Evolutionary conservation across 1,140 invertebrate species (phyloP).

Genomic region (Drosophila ogumai): DNA sequence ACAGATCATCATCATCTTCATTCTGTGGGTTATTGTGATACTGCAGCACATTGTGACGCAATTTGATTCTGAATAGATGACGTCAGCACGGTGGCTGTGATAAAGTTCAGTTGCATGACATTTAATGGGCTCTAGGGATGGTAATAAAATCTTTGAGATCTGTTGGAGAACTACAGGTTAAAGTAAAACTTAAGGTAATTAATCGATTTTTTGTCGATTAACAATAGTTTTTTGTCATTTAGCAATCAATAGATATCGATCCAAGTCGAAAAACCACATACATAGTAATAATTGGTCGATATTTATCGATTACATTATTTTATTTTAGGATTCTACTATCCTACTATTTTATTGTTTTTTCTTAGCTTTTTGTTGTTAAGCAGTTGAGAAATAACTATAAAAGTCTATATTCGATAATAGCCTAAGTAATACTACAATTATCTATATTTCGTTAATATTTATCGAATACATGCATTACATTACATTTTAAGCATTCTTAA

Average conservation of each 20-base stretch:
- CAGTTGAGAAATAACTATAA: no score
- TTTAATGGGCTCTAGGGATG: slow-evolving; percentile 29
- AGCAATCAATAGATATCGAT: background rate
- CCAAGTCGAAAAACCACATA: background rate
- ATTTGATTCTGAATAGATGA: slow-evolving; percentile 37
- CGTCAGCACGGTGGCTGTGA: slow-evolving; percentile 34
- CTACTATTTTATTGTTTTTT: no score
- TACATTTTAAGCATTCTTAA: no score
- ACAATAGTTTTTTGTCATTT: background rate
- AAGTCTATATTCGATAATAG: no score
- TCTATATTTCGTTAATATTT: no score
- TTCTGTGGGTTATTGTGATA: slow-evolving; percentile 12
- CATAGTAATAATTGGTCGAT: background rate
- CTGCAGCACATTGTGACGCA: slow-evolving; percentile 47
- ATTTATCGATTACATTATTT: background rate
- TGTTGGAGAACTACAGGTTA: background rate
- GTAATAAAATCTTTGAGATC: background rate
- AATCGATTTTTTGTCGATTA: background rate
- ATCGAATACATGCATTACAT: no score
- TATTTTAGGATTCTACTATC: no score
- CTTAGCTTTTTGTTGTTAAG: no score
- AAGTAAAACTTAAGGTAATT: background rate
- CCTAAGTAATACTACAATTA: no score
- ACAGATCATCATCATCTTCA: slow-evolving; percentile 42
- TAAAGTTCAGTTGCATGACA: slow-evolving; percentile 15